Percentiles rank a stretch among this genome's conserved stretches.
Evolutionary conservation across 1,140 invertebrate species (phyloP).

Genomic region (Temnothorax curvispinosus): DNA sequence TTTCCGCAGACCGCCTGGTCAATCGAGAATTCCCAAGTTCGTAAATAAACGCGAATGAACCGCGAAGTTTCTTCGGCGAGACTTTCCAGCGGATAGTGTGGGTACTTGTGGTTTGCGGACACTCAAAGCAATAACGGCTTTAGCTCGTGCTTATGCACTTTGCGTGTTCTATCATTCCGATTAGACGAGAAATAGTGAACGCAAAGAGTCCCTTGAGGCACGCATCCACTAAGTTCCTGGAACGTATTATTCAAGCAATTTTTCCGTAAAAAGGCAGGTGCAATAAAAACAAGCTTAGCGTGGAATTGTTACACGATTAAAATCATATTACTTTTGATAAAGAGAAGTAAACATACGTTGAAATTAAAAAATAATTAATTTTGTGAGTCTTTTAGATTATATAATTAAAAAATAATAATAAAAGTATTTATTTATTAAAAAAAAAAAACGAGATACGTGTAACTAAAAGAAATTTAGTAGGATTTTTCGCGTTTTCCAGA

Average conservation of each 20-base stretch:
- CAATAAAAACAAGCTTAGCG: background rate
- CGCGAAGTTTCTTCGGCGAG: constrained; percentile 3
- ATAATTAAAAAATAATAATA: background rate
- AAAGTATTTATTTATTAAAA: background rate
- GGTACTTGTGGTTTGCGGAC: background rate
- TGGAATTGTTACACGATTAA: background rate
- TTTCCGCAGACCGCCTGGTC: background rate
- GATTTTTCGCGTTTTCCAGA: background rate
- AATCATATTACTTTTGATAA: background rate
- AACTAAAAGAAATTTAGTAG: background rate
- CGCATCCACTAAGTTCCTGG: background rate
- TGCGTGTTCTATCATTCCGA: constrained; percentile 42
- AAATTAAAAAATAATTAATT: background rate
- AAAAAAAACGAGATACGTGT: background rate
- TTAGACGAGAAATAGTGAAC: background rate
- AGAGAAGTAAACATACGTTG: background rate
- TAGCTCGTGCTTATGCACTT: constrained; percentile 23
- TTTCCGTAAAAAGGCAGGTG: background rate
- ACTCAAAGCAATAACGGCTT: constrained; percentile 2
- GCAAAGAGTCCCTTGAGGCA: constrained; percentile 2
- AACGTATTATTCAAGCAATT: constrained; percentile 28
- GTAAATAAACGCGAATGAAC: background rate
- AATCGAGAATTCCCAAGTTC: constrained; percentile 10
- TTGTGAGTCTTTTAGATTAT: no score
- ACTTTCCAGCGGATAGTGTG: constrained; percentile 19